These are phyloP conservation scores for Tetrax tetrax DNA, from an alignment of 2,113 vertebrate species.

Conservation along the genomic window DNA sequence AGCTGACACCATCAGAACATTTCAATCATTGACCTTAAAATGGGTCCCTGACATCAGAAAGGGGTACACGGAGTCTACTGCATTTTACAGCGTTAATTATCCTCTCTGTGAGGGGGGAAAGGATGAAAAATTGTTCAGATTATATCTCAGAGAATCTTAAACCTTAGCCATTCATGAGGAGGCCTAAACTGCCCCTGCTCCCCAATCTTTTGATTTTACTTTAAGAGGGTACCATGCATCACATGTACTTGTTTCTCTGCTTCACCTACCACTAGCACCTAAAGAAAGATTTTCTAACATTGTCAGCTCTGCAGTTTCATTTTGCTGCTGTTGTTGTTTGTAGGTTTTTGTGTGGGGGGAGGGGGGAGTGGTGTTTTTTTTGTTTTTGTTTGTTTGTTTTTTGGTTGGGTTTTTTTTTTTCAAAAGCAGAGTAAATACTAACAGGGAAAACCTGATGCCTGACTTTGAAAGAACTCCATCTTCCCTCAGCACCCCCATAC, in stretches of 20 bases:
- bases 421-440: background rate
- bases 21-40: conserved; percentile 14
- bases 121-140: background rate
- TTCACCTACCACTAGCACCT: background rate
- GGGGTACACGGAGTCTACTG: background rate
- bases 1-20: background rate
- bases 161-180: background rate
- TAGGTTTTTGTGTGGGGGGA: background rate
- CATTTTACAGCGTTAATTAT: conserved; percentile 26
- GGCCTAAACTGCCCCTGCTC: background rate
- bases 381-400: no score
- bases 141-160: conserved; percentile 2
- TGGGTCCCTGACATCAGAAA: background rate
- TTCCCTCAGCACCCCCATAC: background rate
- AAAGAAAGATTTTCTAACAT: background rate
- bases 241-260: background rate
- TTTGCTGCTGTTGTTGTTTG: no score
- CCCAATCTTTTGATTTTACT: background rate
- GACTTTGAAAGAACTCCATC: background rate
- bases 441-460: background rate
- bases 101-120: background rate
- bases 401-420: background rate
- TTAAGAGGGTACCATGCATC: background rate
- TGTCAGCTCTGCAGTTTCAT: background rate
- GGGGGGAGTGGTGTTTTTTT: background rate